Evolutionary conservation across 2,888 invertebrate species (phyloP).

Genomic region (Caenorhabditis sp.): DNA sequence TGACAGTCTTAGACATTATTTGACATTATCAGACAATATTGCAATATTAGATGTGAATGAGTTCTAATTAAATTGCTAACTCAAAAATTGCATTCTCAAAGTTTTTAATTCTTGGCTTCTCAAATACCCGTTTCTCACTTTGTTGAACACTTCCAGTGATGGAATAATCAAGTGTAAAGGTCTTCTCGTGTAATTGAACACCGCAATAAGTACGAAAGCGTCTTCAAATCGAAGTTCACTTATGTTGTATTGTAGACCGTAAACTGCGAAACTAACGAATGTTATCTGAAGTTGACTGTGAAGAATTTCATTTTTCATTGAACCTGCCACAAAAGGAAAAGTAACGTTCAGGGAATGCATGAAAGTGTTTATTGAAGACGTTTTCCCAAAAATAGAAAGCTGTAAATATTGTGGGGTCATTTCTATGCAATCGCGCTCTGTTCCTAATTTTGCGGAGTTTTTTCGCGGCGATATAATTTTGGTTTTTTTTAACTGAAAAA

Average conservation of each 20-base stretch:
- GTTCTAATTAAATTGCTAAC: too few species aligned
- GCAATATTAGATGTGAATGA: too few species aligned
- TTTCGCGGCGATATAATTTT: too few species aligned
- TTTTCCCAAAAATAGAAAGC: constrained; percentile 36
- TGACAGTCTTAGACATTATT: too few species aligned
- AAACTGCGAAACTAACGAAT: constrained; percentile 47
- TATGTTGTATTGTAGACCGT: constrained; percentile 41
- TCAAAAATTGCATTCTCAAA: neutral
- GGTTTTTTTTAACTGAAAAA: too few species aligned
- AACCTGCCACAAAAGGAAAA: constrained; percentile 56
- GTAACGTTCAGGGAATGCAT: constrained; percentile 59
- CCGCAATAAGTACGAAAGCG: constrained; percentile 57
- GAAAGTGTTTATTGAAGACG: constrained; percentile 42
- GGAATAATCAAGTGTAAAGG: constrained; percentile 56
- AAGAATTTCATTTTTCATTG: neutral
- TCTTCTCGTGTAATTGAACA: constrained; percentile 62
- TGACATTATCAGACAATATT: too few species aligned
- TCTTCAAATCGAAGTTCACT: constrained; percentile 52
- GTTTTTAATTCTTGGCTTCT: neutral
- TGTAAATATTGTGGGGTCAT: too few species aligned
- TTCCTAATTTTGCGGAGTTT: too few species aligned
- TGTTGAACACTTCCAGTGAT: constrained; percentile 52
- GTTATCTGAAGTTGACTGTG: constrained; percentile 15
- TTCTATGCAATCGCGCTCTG: too few species aligned
- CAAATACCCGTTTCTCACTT: constrained; percentile 6